Base-by-base conservation (phyloP, 2,113 vertebrate genomes). In the Leucosticte australis region DNA sequence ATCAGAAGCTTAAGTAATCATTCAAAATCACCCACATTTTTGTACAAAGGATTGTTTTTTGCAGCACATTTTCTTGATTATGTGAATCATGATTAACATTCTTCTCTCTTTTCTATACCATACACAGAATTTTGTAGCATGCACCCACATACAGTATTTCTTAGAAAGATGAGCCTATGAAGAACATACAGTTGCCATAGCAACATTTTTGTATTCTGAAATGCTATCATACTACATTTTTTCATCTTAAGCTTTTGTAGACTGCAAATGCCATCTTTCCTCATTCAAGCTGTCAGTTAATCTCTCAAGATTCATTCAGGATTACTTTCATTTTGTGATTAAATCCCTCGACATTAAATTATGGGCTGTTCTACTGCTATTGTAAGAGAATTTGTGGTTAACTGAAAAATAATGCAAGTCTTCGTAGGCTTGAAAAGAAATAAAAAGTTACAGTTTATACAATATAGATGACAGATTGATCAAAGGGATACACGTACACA, bases 271-370 rank as follows among this genome's bases (percentile, higher is more conserved):
- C 15, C 49, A 87, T 87, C 57, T 83, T 83, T 81, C 35, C 24
- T 94, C 44, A 89, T 86, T 96, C 86, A 95, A 69, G 31, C 11
- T 95, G 94, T 74, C 95, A 95, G 49, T 80, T 94, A 86, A 84
- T 68, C 73, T 85, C 59, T 87, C 44, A 67, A 86, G 63, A 67
- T 94, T 87, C 13, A 3, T 83, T 88, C 71, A 71, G 65, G 91
- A 87, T 88, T 87, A 81, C 59, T 89, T 92, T 88, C 37, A 59
- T 85, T 94, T 92, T 90, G 46, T 79, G 49, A 75, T 80, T 74
- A 71, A 86, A 95, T 78, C 46, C 63, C 24, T 76, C 13, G 19
- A 44, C 55, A 80, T 90, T 70, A 90, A 81, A 78, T 92, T 76
- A 79, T 21, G 15, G 50, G 44, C 31, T 90, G 15, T 19, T 84